Evolutionary conservation across 2,797 vertebrate species (phyloP).

Genomic region (Picus viridis): DNA sequence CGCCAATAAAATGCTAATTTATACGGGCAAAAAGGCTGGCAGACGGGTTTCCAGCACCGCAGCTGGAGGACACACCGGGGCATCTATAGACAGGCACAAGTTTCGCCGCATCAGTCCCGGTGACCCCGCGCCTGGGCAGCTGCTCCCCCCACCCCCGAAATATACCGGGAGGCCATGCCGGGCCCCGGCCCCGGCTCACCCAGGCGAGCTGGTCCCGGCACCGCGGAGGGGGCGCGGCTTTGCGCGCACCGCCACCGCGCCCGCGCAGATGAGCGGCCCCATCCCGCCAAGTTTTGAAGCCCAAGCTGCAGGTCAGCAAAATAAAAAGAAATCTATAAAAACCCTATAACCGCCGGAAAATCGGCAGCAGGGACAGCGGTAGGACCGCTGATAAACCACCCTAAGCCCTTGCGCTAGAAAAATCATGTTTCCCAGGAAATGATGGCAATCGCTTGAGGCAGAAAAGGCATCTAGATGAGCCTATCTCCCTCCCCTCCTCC

Average conservation of each 20-base stretch:
- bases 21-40: background rate
- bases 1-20: background rate
- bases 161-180: background rate
- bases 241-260: background rate
- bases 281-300: background rate
- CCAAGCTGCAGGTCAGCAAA: background rate
- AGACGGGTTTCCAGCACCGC: background rate
- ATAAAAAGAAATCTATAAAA: background rate
- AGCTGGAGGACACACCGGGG: background rate
- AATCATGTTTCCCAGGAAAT: slow-evolving; percentile 74
- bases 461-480: slow-evolving; percentile 52
- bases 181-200: background rate
- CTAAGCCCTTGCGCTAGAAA: background rate
- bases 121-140: background rate
- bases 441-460: slow-evolving; percentile 57
- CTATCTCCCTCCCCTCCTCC: slow-evolving; percentile 46
- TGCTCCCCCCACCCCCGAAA: too few species aligned
- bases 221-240: background rate
- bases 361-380: background rate
- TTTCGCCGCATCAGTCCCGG: background rate
- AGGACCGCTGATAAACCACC: background rate
- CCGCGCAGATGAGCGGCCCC: background rate
- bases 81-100: background rate
- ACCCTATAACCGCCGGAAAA: background rate
- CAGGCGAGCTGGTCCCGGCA: background rate